A percentile compares a stretch with the other conserved stretches of the same genome.
Evolutionary conservation across 2,797 vertebrate species (phyloP).

Genomic region (Acrossocheilus wenchowensis): DNA sequence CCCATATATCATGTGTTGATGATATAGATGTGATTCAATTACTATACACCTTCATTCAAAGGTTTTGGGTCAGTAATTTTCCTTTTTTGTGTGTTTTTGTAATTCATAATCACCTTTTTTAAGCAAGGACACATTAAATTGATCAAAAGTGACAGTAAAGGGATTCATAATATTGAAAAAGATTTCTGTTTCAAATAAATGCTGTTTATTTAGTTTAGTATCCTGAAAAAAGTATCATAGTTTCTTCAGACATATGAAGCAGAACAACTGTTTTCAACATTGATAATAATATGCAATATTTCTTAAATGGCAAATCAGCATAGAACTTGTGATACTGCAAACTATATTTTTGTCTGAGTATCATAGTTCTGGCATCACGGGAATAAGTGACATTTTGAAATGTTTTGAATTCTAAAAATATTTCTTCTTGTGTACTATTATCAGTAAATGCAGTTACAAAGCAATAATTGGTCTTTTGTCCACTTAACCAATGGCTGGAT

Average conservation of each 20-base stretch:
- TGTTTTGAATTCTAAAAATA: not conserved
- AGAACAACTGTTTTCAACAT: not conserved
- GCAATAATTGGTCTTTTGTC: not conserved
- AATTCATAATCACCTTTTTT: not conserved
- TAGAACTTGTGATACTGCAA: not conserved
- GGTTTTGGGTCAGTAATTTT: not conserved
- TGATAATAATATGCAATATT: not conserved
- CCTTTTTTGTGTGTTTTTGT: not conserved
- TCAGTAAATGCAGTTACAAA: not conserved
- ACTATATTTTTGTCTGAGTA: not conserved
- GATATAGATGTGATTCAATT: too few relatives aligned
- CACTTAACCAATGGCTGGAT: not conserved
- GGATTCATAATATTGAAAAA: not conserved
- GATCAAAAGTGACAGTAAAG: not conserved
- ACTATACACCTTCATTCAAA: not conserved
- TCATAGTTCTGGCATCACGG: not conserved
- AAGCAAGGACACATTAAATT: not conserved
- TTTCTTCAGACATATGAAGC: not conserved
- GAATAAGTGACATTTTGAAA: not conserved
- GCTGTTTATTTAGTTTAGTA: not conserved
- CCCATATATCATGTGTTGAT: not conserved
- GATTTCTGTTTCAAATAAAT: not conserved
- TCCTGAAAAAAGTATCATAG: not conserved
- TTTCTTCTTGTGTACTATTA: not conserved
- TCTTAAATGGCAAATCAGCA: not conserved